These are phyloP conservation scores for Amiota communis DNA, from an alignment of 2,888 invertebrate genomes.

Conservation along the genomic window DNA sequence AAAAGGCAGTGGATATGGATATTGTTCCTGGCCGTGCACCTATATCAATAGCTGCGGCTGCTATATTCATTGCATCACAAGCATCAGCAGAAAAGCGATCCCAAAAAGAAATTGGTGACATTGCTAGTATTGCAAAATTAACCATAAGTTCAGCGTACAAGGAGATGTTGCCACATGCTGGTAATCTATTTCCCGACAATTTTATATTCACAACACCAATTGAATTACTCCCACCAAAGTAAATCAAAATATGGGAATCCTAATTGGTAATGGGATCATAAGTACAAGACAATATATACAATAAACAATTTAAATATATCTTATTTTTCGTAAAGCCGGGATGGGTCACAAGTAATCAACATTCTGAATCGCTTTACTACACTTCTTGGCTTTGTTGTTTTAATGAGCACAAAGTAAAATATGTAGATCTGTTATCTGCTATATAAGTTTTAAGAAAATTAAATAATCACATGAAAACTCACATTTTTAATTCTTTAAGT, in stretches of 20 bases:
- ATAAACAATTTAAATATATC: too few species aligned
- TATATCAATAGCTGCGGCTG: conserved; percentile 98
- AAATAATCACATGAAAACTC: too few species aligned
- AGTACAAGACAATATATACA: too few species aligned
- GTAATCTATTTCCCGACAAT: conserved; percentile 94
- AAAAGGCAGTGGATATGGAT: conserved; percentile 96
- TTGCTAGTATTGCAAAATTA: conserved; percentile 99
- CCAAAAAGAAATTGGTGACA: conserved; percentile 98
- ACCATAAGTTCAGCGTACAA: conserved; percentile 98
- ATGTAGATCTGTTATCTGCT: too few species aligned
- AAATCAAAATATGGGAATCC: conserved; percentile 41
- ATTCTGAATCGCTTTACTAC: too few species aligned
- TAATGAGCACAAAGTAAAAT: too few species aligned
- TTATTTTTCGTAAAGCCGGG: too few species aligned
- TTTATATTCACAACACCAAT: conserved; percentile 96
- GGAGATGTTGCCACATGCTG: conserved; percentile 95
- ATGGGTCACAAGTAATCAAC: too few species aligned
- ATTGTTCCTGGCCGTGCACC: conserved; percentile 98
- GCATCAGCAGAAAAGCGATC: conserved; percentile 96
- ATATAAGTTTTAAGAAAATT: too few species aligned
- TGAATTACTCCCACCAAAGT: conserved; percentile 93
- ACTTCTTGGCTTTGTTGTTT: too few species aligned
- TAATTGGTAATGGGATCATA: too few species aligned
- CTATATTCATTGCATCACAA: conserved; percentile 99
- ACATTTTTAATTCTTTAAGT: too few species aligned